These are phyloP conservation scores for Archips crataeganus DNA, from an alignment of 2,888 invertebrate species.

Conservation along the genomic window DNA sequence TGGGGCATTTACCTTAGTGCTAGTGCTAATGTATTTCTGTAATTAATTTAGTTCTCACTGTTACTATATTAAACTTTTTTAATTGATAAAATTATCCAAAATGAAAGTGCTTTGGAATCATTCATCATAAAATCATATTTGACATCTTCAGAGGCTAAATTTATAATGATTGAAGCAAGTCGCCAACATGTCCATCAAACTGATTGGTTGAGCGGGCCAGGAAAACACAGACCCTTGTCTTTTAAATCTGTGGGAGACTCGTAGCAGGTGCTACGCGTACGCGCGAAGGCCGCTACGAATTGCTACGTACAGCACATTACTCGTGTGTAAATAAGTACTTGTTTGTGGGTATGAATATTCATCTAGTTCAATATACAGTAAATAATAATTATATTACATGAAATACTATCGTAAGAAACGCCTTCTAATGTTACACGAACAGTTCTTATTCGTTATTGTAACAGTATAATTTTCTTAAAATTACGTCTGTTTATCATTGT, in stretches of 20 bases:
- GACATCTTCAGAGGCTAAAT: too few species aligned
- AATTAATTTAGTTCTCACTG: too few species aligned
- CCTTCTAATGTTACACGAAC: background rate
- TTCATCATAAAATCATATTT: too few species aligned
- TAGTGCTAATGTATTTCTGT: too few species aligned
- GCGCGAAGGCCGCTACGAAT: conserved; percentile 22
- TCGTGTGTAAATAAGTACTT: background rate
- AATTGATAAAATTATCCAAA: too few species aligned
- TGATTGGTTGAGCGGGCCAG: background rate
- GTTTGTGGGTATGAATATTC: background rate
- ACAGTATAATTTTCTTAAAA: background rate
- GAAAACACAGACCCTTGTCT: background rate
- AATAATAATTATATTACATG: background rate
- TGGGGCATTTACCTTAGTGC: too few species aligned
- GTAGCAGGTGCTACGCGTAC: conserved; percentile 38
- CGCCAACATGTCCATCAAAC: background rate
- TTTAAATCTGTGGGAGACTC: conserved; percentile 14
- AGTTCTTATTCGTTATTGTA: background rate
- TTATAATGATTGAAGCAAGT: too few species aligned
- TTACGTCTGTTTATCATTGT: background rate
- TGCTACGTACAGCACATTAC: conserved; percentile 15
- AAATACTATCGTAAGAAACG: too few species aligned
- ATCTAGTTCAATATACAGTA: background rate
- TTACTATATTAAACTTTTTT: too few species aligned
- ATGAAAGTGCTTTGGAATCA: too few species aligned